Evolutionary conservation across 2,797 vertebrate genomes (phyloP), one percentile per base, ranked within the genome.

Genomic region (Typhlichthys eigenmanni): DNA sequence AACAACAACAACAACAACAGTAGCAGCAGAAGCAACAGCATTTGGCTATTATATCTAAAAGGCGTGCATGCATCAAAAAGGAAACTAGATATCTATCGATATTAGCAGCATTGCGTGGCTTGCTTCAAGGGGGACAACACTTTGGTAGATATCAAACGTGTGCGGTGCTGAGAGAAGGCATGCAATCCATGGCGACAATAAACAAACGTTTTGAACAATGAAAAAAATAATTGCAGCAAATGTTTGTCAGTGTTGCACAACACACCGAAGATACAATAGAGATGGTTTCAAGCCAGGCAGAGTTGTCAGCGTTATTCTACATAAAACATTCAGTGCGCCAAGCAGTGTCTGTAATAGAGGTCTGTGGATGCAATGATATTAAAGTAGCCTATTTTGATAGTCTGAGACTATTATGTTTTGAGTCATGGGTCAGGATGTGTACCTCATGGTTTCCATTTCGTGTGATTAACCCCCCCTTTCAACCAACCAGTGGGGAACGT

Each of bases 61-160:
- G 48, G 74, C 71, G 12, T 62, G 76, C 84, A 85, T 81, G 85
- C 79, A 85, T 86, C 80, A 83, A 81, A 83, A 78, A 65, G 64
- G 81, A 86, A 88, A 86, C 69, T 66, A 82, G 72, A 85, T 87
- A 85, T 81, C 62, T 78, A 77, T 85, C 78, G 82, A 85, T 87
- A 85, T 80, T 84, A 85, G 80, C 62, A 84, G 72, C 79, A 80
- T 61, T 53, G 61, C 67, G 78, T 56, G 69, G 78, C 72, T 80
- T 76, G 81, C 85, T 79, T 67, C 32, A 10, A 47, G 65, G 79
- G 71, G 82, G 63, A 69, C 79, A 29, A 29, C 71, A 78, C 80
- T 88, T 83, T 45, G 64, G 68, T 71, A 78, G 68, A 87, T 78
- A 86, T 29, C 24, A 4, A 29, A 29, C 24, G 24, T 24, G 66